Conservation (phyloP, 2,113 vertebrate species). For the Bos taurus region DNA sequence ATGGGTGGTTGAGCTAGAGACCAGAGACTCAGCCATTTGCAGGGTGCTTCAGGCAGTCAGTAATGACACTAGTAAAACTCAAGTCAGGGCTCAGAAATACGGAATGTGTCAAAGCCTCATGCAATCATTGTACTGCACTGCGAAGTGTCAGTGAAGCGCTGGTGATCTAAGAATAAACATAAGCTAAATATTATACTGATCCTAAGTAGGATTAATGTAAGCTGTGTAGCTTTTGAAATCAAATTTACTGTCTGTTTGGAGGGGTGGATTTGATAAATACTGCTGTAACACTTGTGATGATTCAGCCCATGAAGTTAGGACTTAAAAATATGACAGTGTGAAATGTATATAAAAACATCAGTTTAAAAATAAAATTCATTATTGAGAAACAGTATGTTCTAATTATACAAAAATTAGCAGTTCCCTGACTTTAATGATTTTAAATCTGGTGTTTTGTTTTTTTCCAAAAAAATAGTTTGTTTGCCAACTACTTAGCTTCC, state of each 20-base stretch:
- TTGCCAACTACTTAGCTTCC: background rate
- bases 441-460: background rate
- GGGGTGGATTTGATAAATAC: background rate
- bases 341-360: background rate
- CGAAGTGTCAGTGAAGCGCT: background rate
- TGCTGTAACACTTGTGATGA: slow-evolving; percentile 9
- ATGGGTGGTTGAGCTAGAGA: background rate
- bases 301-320: background rate
- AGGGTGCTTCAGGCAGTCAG: background rate
- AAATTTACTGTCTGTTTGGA: background rate
- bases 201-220: background rate
- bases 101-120: background rate
- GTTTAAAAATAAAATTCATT: background rate
- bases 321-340: background rate
- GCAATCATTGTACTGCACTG: background rate
- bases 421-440: background rate
- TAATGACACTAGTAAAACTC: background rate
- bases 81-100: background rate
- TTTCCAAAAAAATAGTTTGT: background rate
- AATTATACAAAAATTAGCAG: background rate
- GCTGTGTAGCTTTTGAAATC: background rate
- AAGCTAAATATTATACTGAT: background rate
- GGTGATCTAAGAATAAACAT: background rate
- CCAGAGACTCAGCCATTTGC: background rate
- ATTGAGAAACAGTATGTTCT: background rate